These are phyloP conservation scores for Lacanobia oleracea DNA, from an alignment of 2,888 invertebrate genomes.

Conservation along the genomic window DNA sequence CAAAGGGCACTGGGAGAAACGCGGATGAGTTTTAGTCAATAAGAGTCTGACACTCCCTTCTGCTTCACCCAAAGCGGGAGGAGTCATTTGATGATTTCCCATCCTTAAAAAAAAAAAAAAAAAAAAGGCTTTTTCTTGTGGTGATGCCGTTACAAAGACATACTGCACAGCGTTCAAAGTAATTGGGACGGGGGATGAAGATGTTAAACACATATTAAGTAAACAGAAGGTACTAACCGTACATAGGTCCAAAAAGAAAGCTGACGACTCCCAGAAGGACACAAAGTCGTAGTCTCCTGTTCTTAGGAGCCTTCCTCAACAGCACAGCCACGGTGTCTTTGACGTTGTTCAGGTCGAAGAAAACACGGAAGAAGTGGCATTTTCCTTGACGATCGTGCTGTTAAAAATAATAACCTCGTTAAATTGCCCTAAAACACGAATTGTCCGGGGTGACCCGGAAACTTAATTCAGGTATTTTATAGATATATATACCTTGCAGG, in stretches of 20 bases:
- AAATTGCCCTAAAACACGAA: no score
- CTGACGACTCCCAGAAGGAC: slow-evolving; percentile 83
- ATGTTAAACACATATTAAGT: not conserved
- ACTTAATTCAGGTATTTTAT: not conserved
- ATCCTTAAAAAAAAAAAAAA: no score
- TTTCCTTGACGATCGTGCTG: slow-evolving; percentile 80
- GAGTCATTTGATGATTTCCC: no score
- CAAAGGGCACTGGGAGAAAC: no score
- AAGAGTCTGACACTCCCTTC: no score
- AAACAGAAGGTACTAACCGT: slow-evolving; percentile 79
- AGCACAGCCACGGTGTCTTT: slow-evolving; percentile 85
- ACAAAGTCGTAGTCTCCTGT: slow-evolving; percentile 81
- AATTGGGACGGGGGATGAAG: not conserved
- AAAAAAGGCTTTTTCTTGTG: no score
- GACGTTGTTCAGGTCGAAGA: slow-evolving; percentile 83
- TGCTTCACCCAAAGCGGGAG: no score
- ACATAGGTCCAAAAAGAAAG: slow-evolving; percentile 89
- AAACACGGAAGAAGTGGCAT: slow-evolving; percentile 74
- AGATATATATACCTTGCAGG: not conserved
- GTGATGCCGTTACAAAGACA: no score
- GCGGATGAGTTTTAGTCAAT: no score
- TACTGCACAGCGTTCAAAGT: no score
- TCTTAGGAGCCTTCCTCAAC: slow-evolving; percentile 83
- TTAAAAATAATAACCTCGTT: slow-evolving; percentile 22
- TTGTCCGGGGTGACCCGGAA: no score